Evolutionary conservation across 1,140 invertebrate species (phyloP).

Genomic region (Papilio dardanus): DNA sequence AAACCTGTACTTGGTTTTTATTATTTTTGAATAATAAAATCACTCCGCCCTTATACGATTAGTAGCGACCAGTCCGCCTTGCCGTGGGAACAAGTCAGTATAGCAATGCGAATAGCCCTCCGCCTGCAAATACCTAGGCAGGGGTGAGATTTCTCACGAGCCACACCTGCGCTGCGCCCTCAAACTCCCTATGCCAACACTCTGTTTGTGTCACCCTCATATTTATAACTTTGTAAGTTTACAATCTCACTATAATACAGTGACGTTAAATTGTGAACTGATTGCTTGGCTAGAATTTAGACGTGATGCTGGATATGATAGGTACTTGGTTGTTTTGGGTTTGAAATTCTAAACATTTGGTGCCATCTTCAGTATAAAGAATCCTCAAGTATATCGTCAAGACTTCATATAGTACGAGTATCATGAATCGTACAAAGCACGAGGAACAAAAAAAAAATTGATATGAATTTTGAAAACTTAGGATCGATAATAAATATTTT

Average conservation of each 20-base stretch:
- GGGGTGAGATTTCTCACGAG: slow-evolving; percentile 57
- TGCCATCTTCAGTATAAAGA: too few species aligned
- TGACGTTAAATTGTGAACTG: neutral
- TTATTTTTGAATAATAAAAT: neutral
- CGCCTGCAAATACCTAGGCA: slow-evolving; percentile 39
- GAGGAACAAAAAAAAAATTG: neutral
- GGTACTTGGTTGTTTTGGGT: neutral
- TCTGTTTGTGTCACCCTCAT: slow-evolving; percentile 17
- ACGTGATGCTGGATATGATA: neutral
- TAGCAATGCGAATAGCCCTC: slow-evolving; percentile 31
- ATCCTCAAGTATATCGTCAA: too few species aligned
- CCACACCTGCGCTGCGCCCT: slow-evolving; percentile 56
- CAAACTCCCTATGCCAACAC: slow-evolving; percentile 41
- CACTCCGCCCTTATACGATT: neutral
- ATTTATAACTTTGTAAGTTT: neutral
- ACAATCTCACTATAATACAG: neutral
- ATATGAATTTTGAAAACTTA: neutral
- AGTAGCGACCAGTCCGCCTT: slow-evolving; percentile 45
- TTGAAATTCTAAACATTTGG: too few species aligned
- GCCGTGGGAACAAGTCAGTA: slow-evolving; percentile 37
- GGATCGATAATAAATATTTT: neutral
- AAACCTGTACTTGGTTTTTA: neutral
- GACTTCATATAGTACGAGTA: too few species aligned
- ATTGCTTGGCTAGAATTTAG: neutral
- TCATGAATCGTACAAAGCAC: neutral